phyloP scores from a whole-genome alignment of 2,797 vertebrate species.

The Valencia hispanica region DNA sequence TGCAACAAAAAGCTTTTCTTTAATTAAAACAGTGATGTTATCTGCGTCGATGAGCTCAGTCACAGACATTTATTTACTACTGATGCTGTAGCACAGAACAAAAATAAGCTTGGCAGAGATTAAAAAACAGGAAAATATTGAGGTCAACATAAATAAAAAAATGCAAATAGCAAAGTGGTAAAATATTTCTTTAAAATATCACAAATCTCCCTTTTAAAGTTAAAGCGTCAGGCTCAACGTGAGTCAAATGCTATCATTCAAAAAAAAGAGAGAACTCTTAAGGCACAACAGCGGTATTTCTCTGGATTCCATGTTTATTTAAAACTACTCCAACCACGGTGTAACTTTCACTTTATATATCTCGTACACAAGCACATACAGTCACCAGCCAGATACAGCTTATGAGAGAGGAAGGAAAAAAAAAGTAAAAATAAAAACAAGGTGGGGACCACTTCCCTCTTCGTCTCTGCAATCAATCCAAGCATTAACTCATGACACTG shows the following conservation, averaged over 20 bases:
- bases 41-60: too few relatives aligned
- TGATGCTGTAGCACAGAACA: neutral
- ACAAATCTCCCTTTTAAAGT: neutral
- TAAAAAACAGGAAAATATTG: too few relatives aligned
- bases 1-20: neutral
- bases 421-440: constrained; percentile 46
- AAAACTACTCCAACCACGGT: neutral
- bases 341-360: constrained; percentile 33
- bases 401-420: constrained; percentile 65
- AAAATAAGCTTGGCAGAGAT: too few relatives aligned
- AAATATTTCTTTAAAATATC: neutral
- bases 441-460: constrained; percentile 55
- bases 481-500: constrained; percentile 26
- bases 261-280: neutral
- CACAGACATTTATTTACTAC: neutral
- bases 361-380: constrained; percentile 7
- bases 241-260: neutral
- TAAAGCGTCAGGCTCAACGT: neutral
- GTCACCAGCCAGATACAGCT: constrained; percentile 52
- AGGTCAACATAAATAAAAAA: neutral
- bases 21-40: too few relatives aligned
- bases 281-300: neutral
- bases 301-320: constrained; percentile 1
- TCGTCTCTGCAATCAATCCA: constrained; percentile 34
- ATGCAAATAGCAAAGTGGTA: neutral